Base-by-base conservation (phyloP, 2,797 vertebrate species). In the Chaetophractus vellerosus region DNA sequence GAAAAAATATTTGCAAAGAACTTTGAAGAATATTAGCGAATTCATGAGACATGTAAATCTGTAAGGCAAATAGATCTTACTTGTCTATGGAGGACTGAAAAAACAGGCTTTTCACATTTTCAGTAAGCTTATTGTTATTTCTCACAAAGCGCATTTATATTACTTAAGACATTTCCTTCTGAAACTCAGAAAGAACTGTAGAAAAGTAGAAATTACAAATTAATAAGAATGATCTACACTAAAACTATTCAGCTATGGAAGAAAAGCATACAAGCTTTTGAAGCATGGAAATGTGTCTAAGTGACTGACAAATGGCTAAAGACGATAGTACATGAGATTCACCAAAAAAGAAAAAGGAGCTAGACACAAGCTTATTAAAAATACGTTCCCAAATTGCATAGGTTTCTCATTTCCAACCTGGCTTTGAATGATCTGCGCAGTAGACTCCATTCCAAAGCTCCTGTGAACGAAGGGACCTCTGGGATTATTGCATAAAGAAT, bases 151-250 rank as follows among this genome's bases (percentile, higher is more conserved):
- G 78, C 61, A 66, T 0, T 33, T 87, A 33, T 96, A 63, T 79
- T 89, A 91, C 81, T 24, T 89, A 94, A 84, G 86, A 83, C 61
- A 33, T 95, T 91, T 95, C 90, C 89, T 94, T 88, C 79, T 97
- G 2, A 96, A 97, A 82, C 91, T 96, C 48, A 96, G 86, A 21
- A 61, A 80, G 72, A 95, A 79, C 86, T 82, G 82, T 36, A 33
- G 69, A 94, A 97, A 95, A 92, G 36, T 93, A 79, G 28, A 91
- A 68, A 75, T 41, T 95, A 63, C 10, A 92, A 95, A 76, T 92
- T 93, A 97, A 96, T 72, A 94, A 93, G 78, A 94, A 26, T 94
- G 78, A 97, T 85, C 97, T 93, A 95, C 45, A 71, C 63, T 88
- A 68, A 96, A 97, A 97, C 96, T 87, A 96, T 72, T 89, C 31